These are phyloP conservation scores for Monopterus albus DNA, from an alignment of 2,113 vertebrate species.

Conservation along the genomic window DNA sequence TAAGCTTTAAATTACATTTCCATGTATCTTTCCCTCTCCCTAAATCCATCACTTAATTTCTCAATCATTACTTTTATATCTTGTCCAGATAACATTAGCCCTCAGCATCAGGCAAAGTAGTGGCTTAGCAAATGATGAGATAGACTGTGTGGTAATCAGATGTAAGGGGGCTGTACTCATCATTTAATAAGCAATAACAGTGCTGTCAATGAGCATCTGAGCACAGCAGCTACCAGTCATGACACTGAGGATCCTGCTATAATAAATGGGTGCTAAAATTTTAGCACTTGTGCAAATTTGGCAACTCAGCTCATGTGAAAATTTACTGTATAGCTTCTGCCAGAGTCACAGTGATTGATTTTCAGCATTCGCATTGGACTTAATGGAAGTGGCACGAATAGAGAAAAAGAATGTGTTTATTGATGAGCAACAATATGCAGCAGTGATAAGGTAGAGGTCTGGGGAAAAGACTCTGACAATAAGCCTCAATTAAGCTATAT, in stretches of 20 bases:
- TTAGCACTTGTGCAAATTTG: background rate
- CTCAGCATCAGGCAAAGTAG: background rate
- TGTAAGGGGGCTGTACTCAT: background rate
- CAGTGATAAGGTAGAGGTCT: background rate
- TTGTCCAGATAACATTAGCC: background rate
- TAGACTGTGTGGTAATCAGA: background rate
- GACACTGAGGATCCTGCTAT: background rate
- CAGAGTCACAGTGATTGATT: background rate
- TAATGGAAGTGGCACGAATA: background rate
- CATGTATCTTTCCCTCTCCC: background rate
- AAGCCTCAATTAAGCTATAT: background rate
- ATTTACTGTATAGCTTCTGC: background rate
- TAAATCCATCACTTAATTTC: background rate
- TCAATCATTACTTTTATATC: background rate
- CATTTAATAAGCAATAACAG: conserved; percentile 1
- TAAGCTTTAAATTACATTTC: background rate
- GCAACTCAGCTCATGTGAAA: background rate
- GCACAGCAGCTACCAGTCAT: background rate
- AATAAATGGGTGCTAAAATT: background rate
- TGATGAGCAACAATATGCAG: background rate
- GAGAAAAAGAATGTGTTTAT: background rate
- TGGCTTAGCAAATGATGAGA: conserved; percentile 2
- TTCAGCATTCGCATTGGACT: background rate
- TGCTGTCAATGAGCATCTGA: background rate
- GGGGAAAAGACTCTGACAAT: background rate